A percentile compares a stretch with the other conserved stretches of the same genome.
Conservation (phyloP, 2,797 vertebrate genomes). For the Smutsia temminckii region DNA sequence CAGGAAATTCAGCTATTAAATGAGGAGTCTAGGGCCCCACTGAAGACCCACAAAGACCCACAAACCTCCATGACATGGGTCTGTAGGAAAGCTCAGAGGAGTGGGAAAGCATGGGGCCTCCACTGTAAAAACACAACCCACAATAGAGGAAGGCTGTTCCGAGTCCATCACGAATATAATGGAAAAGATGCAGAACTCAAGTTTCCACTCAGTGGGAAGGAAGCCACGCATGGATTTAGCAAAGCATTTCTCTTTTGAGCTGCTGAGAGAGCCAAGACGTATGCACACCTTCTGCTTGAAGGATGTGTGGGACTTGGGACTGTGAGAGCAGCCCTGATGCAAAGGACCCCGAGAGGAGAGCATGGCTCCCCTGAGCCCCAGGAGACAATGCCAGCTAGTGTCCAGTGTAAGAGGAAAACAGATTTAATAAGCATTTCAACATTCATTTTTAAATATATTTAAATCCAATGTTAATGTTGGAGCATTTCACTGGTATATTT, state of each 20-base stretch:
- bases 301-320: background rate
- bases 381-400: background rate
- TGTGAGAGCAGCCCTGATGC: background rate
- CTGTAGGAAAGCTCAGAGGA: background rate
- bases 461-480: background rate
- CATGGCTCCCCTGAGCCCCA: background rate
- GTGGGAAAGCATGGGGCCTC: background rate
- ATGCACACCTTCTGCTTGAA: background rate
- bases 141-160: background rate
- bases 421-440: background rate
- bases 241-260: background rate
- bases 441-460: background rate
- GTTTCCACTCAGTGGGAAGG: background rate
- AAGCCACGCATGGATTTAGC: background rate
- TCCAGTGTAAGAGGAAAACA: background rate
- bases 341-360: background rate
- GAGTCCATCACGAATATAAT: background rate
- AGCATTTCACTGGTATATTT: background rate
- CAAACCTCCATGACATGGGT: background rate
- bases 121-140: background rate
- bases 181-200: background rate
- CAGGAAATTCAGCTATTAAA: background rate
- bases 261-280: background rate
- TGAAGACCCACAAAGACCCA: background rate
- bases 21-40: background rate